Evolutionary conservation across 2,888 invertebrate species (phyloP).

Genomic region (Chalcis sispes): DNA sequence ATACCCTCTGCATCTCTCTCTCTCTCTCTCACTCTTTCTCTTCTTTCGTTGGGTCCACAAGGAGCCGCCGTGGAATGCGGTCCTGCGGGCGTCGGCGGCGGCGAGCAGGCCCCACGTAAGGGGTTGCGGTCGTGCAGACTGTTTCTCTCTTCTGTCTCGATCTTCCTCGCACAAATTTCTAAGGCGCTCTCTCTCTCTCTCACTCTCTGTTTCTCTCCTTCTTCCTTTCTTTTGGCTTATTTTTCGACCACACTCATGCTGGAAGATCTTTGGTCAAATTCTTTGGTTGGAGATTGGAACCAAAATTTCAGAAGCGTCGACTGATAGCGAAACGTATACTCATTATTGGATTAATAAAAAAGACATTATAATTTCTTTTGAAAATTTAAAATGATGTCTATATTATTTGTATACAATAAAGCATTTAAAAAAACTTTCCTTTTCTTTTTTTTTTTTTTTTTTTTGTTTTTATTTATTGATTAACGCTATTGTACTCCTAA

Average conservation of each 20-base stretch:
- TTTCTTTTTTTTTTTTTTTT: no score
- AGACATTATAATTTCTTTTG: no score
- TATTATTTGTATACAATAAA: no score
- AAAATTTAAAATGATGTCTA: no score
- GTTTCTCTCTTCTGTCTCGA: constrained; percentile 4
- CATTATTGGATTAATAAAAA: no score
- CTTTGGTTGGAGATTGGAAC: constrained; percentile 10
- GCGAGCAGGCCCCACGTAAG: constrained; percentile 45
- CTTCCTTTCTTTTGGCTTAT: constrained; percentile 5
- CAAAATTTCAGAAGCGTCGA: no score
- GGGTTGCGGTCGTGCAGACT: constrained; percentile 44
- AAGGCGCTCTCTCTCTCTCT: constrained; percentile 37
- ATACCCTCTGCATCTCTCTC: background rate
- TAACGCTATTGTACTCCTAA: no score
- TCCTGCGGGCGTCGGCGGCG: constrained; percentile 63
- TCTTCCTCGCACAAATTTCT: no score
- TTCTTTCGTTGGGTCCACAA: constrained; percentile 45
- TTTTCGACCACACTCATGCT: constrained; percentile 36
- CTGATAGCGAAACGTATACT: no score
- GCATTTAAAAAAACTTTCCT: no score
- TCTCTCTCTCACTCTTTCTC: background rate
- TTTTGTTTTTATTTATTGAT: background rate
- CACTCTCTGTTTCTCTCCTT: constrained; percentile 30
- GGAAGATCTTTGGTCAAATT: constrained; percentile 14
- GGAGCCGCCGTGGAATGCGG: constrained; percentile 73